Base-by-base conservation (phyloP, 53 echinoderm and acorn worm species). In the Antedon mediterranea region DNA sequence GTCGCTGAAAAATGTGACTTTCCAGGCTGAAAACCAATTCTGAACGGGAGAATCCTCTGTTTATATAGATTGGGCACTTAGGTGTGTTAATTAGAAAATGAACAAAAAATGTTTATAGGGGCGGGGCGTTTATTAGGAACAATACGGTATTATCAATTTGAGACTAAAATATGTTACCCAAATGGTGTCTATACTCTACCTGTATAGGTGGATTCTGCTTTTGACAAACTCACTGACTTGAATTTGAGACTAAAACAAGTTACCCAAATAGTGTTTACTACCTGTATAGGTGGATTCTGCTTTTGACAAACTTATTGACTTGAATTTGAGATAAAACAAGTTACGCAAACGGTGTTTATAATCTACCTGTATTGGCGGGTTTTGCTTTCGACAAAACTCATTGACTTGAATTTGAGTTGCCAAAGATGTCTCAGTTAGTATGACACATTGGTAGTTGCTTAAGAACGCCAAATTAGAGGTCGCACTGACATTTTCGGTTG, bases 391-490 rank as follows among this genome's bases (percentile, higher is more conserved):
- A 75, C 98, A 98, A 85, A 84, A 92, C 73, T 88, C 87, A 57
- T 98, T 85, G 34, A 98, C 76, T 43, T 73, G 89, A 28, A 86
- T 79, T 73, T 88, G 88, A 5, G 90, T 75, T 72, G 83, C 71
- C 41, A 78, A 86, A 27, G 86, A 71, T 13, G 90, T 77, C 42
- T 93, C 98, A 4, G 98, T 98, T 20, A 98, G 78, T 31, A 98
- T 88, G 13, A 98, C 98, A 73, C 98, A 98, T 83, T 98, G 92
- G 74, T 84, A 98, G 44, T 98, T 77, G 30, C 77, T 73, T 18
- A 98, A 79, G 79, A 92, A 86, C 3, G 81, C 30, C 71, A 93
- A 77, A 74, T 92, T 89, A 0, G 86, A 73, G 29, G 85, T 79
- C n/a, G 42, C 29, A 28, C 71, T 81, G 11, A 98, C 32, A 15